These are phyloP conservation scores for Andrena dorsata DNA, from an alignment of 2,888 invertebrate species.

Conservation along the genomic window DNA sequence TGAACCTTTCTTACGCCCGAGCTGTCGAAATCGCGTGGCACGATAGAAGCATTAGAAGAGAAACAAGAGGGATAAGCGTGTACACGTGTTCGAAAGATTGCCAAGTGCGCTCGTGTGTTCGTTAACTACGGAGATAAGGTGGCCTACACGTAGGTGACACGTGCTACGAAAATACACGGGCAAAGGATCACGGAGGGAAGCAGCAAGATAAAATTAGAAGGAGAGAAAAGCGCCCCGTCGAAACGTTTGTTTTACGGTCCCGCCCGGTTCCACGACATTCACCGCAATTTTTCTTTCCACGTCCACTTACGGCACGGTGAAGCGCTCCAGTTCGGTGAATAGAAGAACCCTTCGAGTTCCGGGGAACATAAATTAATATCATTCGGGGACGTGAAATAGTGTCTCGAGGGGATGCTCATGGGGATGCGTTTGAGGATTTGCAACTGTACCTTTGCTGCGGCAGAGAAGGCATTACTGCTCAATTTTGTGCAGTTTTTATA, in stretches of 20 bases:
- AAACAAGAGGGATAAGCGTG: constrained; percentile 54
- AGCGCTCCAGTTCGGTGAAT: constrained; percentile 51
- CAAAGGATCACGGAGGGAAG: constrained; percentile 58
- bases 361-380: constrained; percentile 38
- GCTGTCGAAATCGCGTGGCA: constrained; percentile 5
- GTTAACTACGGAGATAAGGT: constrained; percentile 67
- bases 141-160: constrained; percentile 69
- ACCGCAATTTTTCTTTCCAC: constrained; percentile 69
- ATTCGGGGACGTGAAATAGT: neutral
- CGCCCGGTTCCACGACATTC: constrained; percentile 69
- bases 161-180: constrained; percentile 72
- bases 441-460: neutral
- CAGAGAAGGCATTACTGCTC: neutral
- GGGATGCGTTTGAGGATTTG: neutral
- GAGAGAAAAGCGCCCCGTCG: constrained; percentile 70
- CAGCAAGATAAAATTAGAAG: constrained; percentile 71
- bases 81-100: constrained; percentile 66
- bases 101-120: constrained; percentile 55
- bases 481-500: neutral
- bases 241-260: constrained; percentile 72
- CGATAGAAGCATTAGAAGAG: constrained; percentile 45
- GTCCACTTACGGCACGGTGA: constrained; percentile 50
- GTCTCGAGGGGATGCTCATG: neutral
- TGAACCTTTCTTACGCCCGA: neutral
- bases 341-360: constrained; percentile 18